phyloP scores from a whole-genome alignment of 2,888 invertebrate genomes.

The Nephrotoma guestfalica region DNA sequence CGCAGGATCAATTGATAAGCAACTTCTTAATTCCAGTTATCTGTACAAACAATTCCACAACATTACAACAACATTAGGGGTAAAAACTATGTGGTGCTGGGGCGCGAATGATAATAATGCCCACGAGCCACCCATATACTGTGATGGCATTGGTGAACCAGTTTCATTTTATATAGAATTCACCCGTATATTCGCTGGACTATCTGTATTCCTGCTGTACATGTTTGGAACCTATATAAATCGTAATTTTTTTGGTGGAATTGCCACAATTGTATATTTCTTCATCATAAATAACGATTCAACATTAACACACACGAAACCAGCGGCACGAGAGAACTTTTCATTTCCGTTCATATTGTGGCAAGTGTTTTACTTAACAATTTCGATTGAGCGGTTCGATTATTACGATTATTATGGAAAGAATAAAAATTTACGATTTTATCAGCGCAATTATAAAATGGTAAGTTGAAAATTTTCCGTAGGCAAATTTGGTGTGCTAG shows the following conservation, averaged over 20 bases:
- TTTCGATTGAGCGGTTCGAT: conserved; percentile 32
- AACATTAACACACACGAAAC: conserved; percentile 75
- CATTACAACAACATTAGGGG: conserved; percentile 12
- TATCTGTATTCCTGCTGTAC: conserved; percentile 54
- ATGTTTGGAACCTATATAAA: conserved; percentile 51
- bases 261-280: conserved; percentile 54
- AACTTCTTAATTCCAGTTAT: conserved; percentile 20
- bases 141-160: conserved; percentile 54
- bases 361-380: conserved; percentile 52
- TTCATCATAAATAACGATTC: conserved; percentile 72
- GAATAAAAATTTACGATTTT: not conserved
- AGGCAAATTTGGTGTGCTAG: not conserved
- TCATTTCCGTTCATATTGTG: conserved; percentile 65
- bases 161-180: conserved; percentile 68
- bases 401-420: not conserved
- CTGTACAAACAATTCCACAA: conserved; percentile 13
- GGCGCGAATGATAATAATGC: conserved; percentile 39
- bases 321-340: conserved; percentile 73
- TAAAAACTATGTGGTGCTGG: conserved; percentile 29
- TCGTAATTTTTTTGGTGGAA: conserved; percentile 56
- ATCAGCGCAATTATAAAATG: conserved; percentile 13
- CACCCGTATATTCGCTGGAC: conserved; percentile 58
- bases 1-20: no score
- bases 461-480: conserved; percentile 9
- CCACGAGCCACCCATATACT: conserved; percentile 14